phyloP scores from a whole-genome alignment of 2,797 vertebrate genomes.

The Centropyge bicolor region DNA sequence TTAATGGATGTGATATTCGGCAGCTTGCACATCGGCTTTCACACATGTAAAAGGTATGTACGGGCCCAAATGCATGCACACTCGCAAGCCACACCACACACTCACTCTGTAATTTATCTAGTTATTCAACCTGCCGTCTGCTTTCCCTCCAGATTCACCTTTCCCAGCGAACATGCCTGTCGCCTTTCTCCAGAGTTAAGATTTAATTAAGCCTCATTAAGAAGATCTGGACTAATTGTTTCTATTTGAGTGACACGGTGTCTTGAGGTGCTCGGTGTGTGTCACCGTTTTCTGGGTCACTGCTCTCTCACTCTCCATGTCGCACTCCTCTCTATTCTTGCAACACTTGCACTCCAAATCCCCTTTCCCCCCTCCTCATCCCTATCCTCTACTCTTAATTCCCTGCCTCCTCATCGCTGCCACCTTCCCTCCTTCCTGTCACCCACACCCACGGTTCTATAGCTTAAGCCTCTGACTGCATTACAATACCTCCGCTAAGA shows the following conservation, averaged over 20 bases:
- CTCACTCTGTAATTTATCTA: conserved; percentile 55
- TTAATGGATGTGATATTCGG: conserved; percentile 77
- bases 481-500: conserved; percentile 57
- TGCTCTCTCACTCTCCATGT: conserved; percentile 72
- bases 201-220: conserved; percentile 87
- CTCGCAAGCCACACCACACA: conserved; percentile 25
- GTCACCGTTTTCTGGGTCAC: conserved; percentile 86
- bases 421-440: conserved; percentile 58
- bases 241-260: conserved; percentile 87
- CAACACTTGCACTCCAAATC: conserved; percentile 67
- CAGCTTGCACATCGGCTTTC: conserved; percentile 52
- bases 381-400: conserved; percentile 63
- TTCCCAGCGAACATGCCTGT: conserved; percentile 67
- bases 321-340: conserved; percentile 70
- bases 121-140: conserved; percentile 69
- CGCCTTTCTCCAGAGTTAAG: conserved; percentile 80
- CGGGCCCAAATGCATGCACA: conserved; percentile 10
- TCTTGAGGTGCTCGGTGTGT: conserved; percentile 78
- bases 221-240: conserved; percentile 90
- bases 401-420: conserved; percentile 52
- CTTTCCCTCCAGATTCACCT: conserved; percentile 74
- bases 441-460: conserved; percentile 61
- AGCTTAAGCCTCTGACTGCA: conserved; percentile 69
- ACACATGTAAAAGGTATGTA: conserved; percentile 43
- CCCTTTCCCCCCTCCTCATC: conserved; percentile 42